Evolutionary conservation across 1,140 invertebrate species (phyloP).

Genomic region (Cotesia glomerata): DNA sequence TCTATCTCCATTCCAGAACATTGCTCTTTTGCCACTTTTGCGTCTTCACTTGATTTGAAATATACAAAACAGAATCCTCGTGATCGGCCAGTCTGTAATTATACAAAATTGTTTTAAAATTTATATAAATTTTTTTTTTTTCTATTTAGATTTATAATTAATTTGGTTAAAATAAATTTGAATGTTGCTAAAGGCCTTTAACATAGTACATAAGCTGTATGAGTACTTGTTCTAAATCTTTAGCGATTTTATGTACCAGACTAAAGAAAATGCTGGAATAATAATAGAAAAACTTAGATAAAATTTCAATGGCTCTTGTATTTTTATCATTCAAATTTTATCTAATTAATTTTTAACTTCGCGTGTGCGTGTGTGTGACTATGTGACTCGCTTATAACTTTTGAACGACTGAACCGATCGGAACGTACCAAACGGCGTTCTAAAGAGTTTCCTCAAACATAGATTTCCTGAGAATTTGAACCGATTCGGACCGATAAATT

Average conservation of each 20-base stretch:
- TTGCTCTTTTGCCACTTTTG: slow-evolving; percentile 91
- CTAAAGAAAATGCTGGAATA: slow-evolving; percentile 16
- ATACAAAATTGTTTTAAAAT: slow-evolving; percentile 5
- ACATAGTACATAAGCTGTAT: slow-evolving; percentile 44
- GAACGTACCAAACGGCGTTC: too few relatives aligned
- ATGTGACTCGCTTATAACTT: too few relatives aligned
- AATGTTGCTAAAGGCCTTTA: slow-evolving; percentile 58
- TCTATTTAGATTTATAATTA: neutral
- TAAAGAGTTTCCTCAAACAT: too few relatives aligned
- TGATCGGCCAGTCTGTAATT: slow-evolving; percentile 82
- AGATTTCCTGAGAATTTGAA: too few relatives aligned
- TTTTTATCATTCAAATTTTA: neutral
- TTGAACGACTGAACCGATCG: too few relatives aligned
- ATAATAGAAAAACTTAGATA: neutral
- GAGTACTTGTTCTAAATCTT: slow-evolving; percentile 56
- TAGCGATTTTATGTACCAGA: slow-evolving; percentile 49
- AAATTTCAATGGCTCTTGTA: neutral
- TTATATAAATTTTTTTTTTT: slow-evolving; percentile 1
- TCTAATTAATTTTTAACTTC: neutral
- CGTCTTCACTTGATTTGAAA: slow-evolving; percentile 87
- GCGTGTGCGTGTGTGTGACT: too few relatives aligned
- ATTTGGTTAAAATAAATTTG: too few relatives aligned
- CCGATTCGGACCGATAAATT: too few relatives aligned
- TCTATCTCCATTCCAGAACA: slow-evolving; percentile 95
- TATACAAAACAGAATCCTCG: slow-evolving; percentile 98